These are phyloP conservation scores for Drosophila ezoana DNA, from an alignment of 2,888 invertebrate species.

Conservation along the genomic window DNA sequence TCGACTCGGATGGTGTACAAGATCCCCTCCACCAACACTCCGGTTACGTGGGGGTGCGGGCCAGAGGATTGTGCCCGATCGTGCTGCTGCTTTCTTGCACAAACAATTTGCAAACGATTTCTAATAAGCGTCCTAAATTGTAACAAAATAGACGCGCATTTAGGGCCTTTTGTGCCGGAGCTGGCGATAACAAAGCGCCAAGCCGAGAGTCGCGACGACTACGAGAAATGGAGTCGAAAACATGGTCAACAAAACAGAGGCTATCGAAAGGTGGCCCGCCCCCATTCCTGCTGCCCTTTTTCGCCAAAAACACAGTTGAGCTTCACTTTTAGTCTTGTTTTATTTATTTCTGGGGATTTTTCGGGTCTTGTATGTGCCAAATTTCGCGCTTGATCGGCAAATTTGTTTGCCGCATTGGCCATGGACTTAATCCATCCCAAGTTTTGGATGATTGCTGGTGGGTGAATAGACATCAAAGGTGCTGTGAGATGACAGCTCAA, in stretches of 20 bases:
- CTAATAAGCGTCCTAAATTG: constrained; percentile 81
- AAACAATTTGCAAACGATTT: constrained; percentile 81
- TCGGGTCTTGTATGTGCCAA: constrained; percentile 59
- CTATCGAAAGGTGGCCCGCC: constrained; percentile 61
- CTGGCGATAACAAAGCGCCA: constrained; percentile 60
- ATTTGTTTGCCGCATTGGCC: constrained; percentile 39
- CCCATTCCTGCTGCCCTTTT: constrained; percentile 28
- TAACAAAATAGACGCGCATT: constrained; percentile 79
- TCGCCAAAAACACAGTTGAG: constrained; percentile 1
- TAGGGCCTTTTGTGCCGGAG: constrained; percentile 70
- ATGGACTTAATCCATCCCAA: constrained; percentile 33
- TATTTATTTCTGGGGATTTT: constrained; percentile 32
- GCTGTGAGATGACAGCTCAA: too few relatives aligned
- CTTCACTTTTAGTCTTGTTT: constrained; percentile 9
- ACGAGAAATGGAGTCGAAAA: constrained; percentile 36
- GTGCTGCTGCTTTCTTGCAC: constrained; percentile 71
- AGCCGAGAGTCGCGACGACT: constrained; percentile 11
- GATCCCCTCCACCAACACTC: constrained; percentile 12
- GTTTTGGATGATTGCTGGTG: background rate
- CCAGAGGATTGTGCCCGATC: constrained; percentile 37
- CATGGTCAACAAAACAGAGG: constrained; percentile 51
- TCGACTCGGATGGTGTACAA: constrained; percentile 29
- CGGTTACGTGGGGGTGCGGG: constrained; percentile 30
- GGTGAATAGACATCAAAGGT: background rate
- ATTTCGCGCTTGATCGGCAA: constrained; percentile 68